These are phyloP conservation scores for Cyrtodaria siliqua DNA, from an alignment of 2,888 invertebrate species.

Conservation along the genomic window DNA sequence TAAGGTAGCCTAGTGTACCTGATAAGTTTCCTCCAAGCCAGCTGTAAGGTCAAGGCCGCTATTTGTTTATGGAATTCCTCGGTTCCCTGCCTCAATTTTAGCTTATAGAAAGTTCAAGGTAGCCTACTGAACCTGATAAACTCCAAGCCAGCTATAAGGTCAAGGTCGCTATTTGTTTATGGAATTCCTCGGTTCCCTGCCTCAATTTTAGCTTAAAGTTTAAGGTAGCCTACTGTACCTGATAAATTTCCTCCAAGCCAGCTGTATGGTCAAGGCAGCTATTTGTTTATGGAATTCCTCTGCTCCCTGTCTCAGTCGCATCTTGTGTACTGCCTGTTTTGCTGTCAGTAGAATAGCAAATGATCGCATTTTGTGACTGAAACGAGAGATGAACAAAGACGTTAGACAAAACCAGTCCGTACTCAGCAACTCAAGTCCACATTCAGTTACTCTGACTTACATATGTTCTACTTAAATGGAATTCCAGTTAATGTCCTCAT, in stretches of 20 bases:
- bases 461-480: too few species aligned
- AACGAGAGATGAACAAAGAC: slow-evolving; percentile 19
- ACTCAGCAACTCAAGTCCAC: too few species aligned
- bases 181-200: slow-evolving; percentile 73
- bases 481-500: too few species aligned
- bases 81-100: too few species aligned
- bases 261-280: slow-evolving; percentile 83
- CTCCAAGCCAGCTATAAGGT: slow-evolving; percentile 12
- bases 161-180: not conserved
- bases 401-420: too few species aligned
- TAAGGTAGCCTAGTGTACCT: too few species aligned
- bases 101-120: too few species aligned
- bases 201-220: slow-evolving; percentile 36
- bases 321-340: slow-evolving; percentile 73
- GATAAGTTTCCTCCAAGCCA: too few species aligned
- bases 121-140: too few species aligned
- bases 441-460: too few species aligned
- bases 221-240: slow-evolving; percentile 59
- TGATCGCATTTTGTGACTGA: slow-evolving; percentile 72
- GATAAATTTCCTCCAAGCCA: slow-evolving; percentile 83
- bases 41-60: too few species aligned
- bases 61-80: too few species aligned
- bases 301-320: slow-evolving; percentile 77
- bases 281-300: slow-evolving; percentile 81
- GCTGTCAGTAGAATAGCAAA: slow-evolving; percentile 76